These are phyloP conservation scores for Paelopatides confundens DNA, from an alignment of 53 echinoderm and acorn worm genomes.

Conservation along the genomic window DNA sequence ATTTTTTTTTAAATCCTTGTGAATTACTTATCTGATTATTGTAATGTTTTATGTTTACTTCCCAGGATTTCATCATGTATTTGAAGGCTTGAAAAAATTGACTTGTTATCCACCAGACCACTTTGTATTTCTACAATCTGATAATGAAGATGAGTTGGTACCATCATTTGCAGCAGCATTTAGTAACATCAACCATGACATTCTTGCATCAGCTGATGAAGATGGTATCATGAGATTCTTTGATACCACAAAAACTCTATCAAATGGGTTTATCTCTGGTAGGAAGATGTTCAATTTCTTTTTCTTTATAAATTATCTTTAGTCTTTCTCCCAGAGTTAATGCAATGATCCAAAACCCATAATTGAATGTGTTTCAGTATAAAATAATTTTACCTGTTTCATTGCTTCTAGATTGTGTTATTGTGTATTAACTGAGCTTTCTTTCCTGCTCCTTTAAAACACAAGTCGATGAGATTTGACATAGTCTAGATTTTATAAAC, in stretches of 20 bases:
- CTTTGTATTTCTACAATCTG: conserved; percentile 56
- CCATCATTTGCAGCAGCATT: conserved; percentile 92
- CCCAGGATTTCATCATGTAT: not conserved
- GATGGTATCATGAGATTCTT: conserved; percentile 85
- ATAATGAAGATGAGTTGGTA: conserved; percentile 71
- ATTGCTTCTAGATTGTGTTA: too few relatives aligned
- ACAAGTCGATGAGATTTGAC: too few relatives aligned
- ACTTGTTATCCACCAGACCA: conserved; percentile 60
- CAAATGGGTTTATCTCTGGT: conserved; percentile 66
- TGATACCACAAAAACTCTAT: conserved; percentile 66
- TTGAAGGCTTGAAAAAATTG: conserved; percentile 28
- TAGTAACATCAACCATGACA: conserved; percentile 49
- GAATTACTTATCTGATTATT: not conserved
- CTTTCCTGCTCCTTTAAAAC: too few relatives aligned
- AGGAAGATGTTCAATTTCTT: not conserved
- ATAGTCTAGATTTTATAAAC: too few relatives aligned
- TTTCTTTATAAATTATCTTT: too few relatives aligned
- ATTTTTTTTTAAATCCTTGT: not conserved
- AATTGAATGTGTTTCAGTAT: too few relatives aligned
- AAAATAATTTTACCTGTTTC: too few relatives aligned
- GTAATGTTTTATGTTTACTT: not conserved
- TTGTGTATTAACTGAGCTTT: too few relatives aligned
- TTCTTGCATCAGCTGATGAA: conserved; percentile 94
- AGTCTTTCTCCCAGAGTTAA: too few relatives aligned
- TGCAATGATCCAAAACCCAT: too few relatives aligned